Evolutionary conservation across 2,888 invertebrate species (phyloP).

Genomic region (Heliconius hortense): DNA sequence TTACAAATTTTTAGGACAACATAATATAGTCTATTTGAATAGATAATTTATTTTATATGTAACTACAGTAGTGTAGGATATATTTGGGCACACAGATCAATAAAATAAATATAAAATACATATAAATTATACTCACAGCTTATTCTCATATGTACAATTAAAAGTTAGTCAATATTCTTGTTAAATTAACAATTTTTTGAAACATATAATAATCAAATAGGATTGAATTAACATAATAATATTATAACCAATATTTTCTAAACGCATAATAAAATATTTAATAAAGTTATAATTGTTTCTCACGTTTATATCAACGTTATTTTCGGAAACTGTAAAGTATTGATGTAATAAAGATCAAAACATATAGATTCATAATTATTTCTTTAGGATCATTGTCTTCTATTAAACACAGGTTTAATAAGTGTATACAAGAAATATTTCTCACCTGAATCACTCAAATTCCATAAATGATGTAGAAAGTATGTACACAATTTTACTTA

Average conservation of each 20-base stretch:
- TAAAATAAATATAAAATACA: background rate
- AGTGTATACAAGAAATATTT: conserved; percentile 36
- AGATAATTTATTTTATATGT: background rate
- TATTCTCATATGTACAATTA: background rate
- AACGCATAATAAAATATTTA: background rate
- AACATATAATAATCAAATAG: background rate
- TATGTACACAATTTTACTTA: conserved; percentile 33
- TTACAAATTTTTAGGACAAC: background rate
- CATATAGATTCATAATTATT: background rate
- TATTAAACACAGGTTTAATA: conserved; percentile 7
- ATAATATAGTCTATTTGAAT: background rate
- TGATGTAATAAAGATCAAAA: background rate
- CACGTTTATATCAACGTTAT: background rate
- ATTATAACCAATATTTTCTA: background rate
- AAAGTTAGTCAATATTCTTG: background rate
- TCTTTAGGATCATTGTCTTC: background rate
- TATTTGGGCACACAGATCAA: no score
- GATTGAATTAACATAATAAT: background rate
- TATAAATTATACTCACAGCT: background rate
- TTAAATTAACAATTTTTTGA: background rate
- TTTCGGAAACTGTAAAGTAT: conserved; percentile 1
- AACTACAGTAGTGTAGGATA: background rate
- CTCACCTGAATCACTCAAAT: conserved; percentile 55
- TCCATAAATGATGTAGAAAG: conserved; percentile 44
- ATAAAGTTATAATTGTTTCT: background rate